phyloP scores from a whole-genome alignment of 2,797 vertebrate species.

The Paratrypauchen microcephalus region DNA sequence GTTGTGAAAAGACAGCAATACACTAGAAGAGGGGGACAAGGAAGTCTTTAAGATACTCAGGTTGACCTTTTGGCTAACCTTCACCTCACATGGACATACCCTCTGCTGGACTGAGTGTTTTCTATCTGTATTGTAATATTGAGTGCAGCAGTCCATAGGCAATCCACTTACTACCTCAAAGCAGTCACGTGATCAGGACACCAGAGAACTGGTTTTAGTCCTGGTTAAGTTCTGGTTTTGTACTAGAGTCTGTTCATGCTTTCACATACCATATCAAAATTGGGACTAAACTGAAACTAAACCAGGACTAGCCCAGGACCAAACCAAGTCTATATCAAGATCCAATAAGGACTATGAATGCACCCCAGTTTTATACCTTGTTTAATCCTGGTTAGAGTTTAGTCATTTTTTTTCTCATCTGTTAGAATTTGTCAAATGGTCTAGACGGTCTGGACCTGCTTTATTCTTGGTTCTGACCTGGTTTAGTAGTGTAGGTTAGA shows the following conservation, averaged over 20 bases:
- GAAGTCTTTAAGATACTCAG: slow-evolving; percentile 3
- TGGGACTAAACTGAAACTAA: background rate
- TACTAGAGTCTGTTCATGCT: background rate
- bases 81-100: background rate
- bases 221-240: background rate
- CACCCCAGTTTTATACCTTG: too few species aligned
- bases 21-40: background rate
- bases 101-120: background rate
- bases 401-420: too few species aligned
- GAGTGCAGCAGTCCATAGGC: background rate
- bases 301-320: background rate
- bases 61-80: slow-evolving; percentile 3
- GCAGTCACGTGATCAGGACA: background rate
- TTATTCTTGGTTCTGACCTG: background rate
- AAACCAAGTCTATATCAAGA: background rate
- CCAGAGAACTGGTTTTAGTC: background rate
- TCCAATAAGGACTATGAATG: too few species aligned
- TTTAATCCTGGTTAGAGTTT: too few species aligned
- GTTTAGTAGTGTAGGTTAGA: background rate
- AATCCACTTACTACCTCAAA: background rate
- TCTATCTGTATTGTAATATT: slow-evolving; percentile 3
- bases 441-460: background rate
- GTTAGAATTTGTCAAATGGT: background rate
- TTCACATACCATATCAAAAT: background rate
- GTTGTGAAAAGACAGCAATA: slow-evolving; percentile 7